These are phyloP conservation scores for Orthosia gothica DNA, from an alignment of 2,888 invertebrate genomes.

Conservation along the genomic window DNA sequence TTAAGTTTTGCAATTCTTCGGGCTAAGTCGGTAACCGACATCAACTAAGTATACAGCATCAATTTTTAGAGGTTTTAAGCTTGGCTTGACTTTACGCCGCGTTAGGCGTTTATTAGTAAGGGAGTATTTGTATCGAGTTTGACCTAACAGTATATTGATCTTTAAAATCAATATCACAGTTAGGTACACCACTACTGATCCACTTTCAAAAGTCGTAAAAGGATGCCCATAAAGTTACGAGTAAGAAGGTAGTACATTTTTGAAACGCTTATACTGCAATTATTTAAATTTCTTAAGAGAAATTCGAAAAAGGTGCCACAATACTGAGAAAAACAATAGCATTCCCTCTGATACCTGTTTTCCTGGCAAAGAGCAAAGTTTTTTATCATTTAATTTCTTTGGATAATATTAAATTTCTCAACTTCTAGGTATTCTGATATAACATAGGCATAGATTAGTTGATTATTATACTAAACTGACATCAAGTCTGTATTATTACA, in stretches of 20 bases:
- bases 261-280: background rate
- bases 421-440: background rate
- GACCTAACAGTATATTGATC: background rate
- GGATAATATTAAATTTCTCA: background rate
- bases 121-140: background rate
- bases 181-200: background rate
- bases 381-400: background rate
- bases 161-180: slow-evolving; percentile 11
- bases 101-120: too few relatives aligned
- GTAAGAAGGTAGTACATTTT: background rate
- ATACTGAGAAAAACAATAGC: background rate
- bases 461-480: too few relatives aligned
- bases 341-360: background rate
- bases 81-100: too few relatives aligned
- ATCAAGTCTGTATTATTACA: too few relatives aligned
- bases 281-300: background rate
- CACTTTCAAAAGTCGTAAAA: slow-evolving; percentile 4
- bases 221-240: background rate
- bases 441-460: background rate
- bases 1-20: too few relatives aligned
- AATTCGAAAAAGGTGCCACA: background rate
- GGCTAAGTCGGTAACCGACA: too few relatives aligned
- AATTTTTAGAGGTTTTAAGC: too few relatives aligned
- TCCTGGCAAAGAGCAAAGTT: background rate
- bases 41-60: too few relatives aligned